A percentile compares a stretch with the other conserved stretches of the same genome.
phyloP scores from a whole-genome alignment of 92 coral and sea anemone genomes.

The Virgularia gustaviana region DNA sequence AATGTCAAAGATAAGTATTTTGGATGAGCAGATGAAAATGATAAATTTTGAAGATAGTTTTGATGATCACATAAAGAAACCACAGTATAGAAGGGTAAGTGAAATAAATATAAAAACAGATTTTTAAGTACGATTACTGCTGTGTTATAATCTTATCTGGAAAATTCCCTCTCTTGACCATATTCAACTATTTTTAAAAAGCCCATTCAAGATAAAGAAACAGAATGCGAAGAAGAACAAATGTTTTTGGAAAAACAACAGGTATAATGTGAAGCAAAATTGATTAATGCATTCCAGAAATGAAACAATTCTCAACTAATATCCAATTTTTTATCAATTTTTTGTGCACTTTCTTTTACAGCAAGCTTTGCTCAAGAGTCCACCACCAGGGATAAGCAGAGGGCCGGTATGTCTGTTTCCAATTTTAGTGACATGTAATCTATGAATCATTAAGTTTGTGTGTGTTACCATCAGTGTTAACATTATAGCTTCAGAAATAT shows the following conservation, averaged over 20 bases:
- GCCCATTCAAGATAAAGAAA: conserved; percentile 98
- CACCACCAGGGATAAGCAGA: conserved; percentile 73
- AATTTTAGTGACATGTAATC: background rate
- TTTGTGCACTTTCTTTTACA: conserved; percentile 22
- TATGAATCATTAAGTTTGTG: background rate
- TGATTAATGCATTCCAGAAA: background rate
- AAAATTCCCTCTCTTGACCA: too few relatives aligned
- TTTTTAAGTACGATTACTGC: background rate
- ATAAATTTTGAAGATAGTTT: conserved; percentile 84
- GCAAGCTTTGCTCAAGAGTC: conserved; percentile 93
- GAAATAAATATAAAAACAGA: background rate
- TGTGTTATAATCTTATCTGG: too few relatives aligned
- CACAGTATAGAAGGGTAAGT: conserved; percentile 78
- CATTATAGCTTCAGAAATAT: background rate
- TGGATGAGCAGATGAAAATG: conserved; percentile 82
- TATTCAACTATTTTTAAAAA: too few relatives aligned
- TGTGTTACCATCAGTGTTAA: too few relatives aligned
- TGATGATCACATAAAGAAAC: conserved; percentile 94
- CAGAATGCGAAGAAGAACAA: conserved; percentile 85
- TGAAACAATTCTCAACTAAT: too few relatives aligned
- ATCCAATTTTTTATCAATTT: background rate
- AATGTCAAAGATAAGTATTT: conserved; percentile 81
- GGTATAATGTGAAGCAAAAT: conserved; percentile 48
- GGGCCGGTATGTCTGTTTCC: conserved; percentile 7
- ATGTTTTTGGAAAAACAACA: conserved; percentile 80